phyloP scores from a whole-genome alignment of 2,113 vertebrate species.

The Uropsilus gracilis region DNA sequence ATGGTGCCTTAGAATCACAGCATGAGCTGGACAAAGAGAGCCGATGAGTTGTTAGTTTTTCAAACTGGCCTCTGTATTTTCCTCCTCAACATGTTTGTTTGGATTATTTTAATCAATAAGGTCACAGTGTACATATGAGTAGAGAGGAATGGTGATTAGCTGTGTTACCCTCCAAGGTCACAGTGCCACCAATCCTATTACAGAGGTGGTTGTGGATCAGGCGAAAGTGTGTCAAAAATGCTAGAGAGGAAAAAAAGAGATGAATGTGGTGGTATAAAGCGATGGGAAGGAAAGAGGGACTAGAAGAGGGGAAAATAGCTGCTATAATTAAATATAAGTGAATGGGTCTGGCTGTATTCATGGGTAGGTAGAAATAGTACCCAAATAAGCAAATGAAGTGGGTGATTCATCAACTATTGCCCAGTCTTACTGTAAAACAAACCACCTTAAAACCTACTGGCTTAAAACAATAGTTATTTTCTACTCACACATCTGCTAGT shows the following conservation, averaged over 20 bases:
- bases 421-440: not conserved
- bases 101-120: constrained; percentile 26
- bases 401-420: not conserved
- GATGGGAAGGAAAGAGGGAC: not conserved
- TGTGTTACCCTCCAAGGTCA: not conserved
- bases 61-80: constrained; percentile 10
- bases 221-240: not conserved
- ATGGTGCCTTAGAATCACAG: constrained; percentile 4
- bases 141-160: not conserved
- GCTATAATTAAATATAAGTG: not conserved
- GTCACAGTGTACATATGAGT: not conserved
- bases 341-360: not conserved
- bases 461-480: not conserved
- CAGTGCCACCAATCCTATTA: not conserved
- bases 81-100: not conserved
- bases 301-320: not conserved
- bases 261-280: not conserved
- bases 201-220: not conserved
- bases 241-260: not conserved
- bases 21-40: constrained; percentile 9
- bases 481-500: not conserved
- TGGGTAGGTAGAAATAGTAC: not conserved
- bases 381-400: not conserved
- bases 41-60: not conserved
- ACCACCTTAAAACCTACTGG: constrained; percentile 18